Evolutionary conservation across 2,797 vertebrate genomes (phyloP), one percentile per base, ranked within the genome.

Genomic region (Neosilurus hyrtlii): DNA sequence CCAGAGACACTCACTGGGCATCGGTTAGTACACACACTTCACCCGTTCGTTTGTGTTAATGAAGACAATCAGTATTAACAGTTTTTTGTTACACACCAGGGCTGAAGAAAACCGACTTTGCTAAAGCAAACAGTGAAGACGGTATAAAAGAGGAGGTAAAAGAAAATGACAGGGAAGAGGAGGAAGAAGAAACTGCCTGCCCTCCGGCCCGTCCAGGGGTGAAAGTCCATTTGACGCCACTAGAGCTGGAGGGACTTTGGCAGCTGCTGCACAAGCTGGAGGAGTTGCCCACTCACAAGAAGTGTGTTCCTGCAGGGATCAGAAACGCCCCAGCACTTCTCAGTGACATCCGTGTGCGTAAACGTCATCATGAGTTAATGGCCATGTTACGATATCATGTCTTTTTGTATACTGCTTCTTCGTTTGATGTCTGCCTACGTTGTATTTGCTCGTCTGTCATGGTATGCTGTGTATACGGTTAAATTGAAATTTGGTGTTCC

Each of bases 211-310:
- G 70, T 65, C 88, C 87, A 9, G 90, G 87, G 3, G 85, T 90
- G 54, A 90, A 87, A 78, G 90, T 89, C 2, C 84, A 93, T 82
- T 91, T 99, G 83, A 99, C 97, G 0, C 95, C 96, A 35, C 96
- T 98, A 73, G 98, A 99, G 92, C 91, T 97, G 76, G 97, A 98
- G 90, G 98, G 97, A 16, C 93, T 99, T 76, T 95, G 94, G 90
- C 97, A 96, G 91, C 96, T 99, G 0, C 90, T 99, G 84, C 95
- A 96, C 86, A 99, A 98, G 87, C 92, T 99, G 90, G 97, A 99
- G 90, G 96, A 96, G 1, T 92, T 99, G 79, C 97, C 97, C 0
- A 86, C 93, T 67, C 94, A 97, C 90, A 99, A 99, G 92, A 98
- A 97, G 89, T 98, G 96, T n/a, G 96, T 98, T 79, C 98, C 98